Evolutionary conservation across 1,140 invertebrate genomes (phyloP), one percentile per base, ranked within the genome.

Genomic region (Ceratosolen fusciceps): DNA sequence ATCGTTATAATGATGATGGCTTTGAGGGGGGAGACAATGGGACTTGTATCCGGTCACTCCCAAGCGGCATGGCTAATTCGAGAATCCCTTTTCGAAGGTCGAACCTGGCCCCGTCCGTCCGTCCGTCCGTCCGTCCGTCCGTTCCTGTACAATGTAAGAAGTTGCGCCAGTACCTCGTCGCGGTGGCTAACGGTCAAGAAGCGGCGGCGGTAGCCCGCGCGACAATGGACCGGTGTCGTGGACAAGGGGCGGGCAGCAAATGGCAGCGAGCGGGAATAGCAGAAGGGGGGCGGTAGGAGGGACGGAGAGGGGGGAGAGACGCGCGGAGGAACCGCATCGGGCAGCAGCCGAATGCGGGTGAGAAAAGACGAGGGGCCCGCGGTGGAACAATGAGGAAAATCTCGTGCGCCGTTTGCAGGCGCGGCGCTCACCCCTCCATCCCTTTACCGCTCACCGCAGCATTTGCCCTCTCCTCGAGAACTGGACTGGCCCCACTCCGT

Each of bases 401-500:
- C 80, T 82, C 80, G 83, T 77, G 82, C 81, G 76, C 73, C 83
- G 84, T 86, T 86, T 82, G 81, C 83, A 84, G 81, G 73, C 74
- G 26, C 37, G 34, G 74, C 73, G 73, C 43, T 65, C 72, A 52
- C 12, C 49, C 14, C 8, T 16, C 8, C 43, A 9, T 47, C 16
- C 43, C 43, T 47, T 47, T 16, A 47, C 43, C 43, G 7, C 43
- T 16, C 16, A 7, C 43, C 16, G 43, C 7, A 7, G 43, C 43
- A 9, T 47, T 16, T 47, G 8, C 43, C 16, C 43, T 9, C 43
- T 47, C 8, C 43, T 47, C 16, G 43, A 16, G 7, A 7, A 47
- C 43, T 47, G 8, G 16, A 7, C 43, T 7, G 16, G 8, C 7
- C 16, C 43, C 43, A 7, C 43, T 47, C 16, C 43, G 8, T 47